Evolutionary conservation across 2,888 invertebrate species (phyloP), one percentile per base, ranked within the genome.

Genomic region (Leucophora obtusa): DNA sequence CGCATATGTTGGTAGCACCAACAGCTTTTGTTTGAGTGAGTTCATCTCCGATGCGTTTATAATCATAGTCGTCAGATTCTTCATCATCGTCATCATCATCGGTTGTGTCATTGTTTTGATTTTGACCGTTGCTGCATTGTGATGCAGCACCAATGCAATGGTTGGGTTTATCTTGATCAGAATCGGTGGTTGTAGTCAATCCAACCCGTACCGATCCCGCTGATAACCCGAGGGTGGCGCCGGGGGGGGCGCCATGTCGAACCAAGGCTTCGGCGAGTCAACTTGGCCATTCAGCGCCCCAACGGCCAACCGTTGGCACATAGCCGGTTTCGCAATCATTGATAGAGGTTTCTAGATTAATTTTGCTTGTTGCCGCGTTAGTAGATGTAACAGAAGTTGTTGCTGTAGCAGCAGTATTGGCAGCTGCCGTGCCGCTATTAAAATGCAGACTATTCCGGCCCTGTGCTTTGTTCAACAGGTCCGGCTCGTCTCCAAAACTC

Each of bases 281-380:
- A 96, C 97, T 97, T 92, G 97, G 97, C 97, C 97, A 97, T 92
- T 97, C 96, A 92, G 95, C 94, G 91, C 96, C 96, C 96, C 96
- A 97, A 86, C 96, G 94, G 89, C 96, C 96, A 90, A 96, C 96
- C 90, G 94, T 93, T 92, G 96, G 96, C 91, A 94, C 92, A 88
- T 93, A 93, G 85, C 92, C 90, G 85, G 87, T 89, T 91, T 92
- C 92, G 87, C 92, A 92, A 91, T 91, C 92, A 90, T 91, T 91
- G 87, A 89, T 85, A 82, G 90, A 86, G 18, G 73, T 81, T 88
- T 90, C 88, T 90, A 89, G 84, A 88, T 89, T 89, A 89, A 89
- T 89, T 87, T 89, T 89, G 89, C 86, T 87, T 86, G 87, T 83
- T 85, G 88, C 86, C 84, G 86, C 85, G 89, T 86, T 87, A 79